phyloP scores from a whole-genome alignment of 2,113 vertebrate species.

The Acrocephalus kingi region DNA sequence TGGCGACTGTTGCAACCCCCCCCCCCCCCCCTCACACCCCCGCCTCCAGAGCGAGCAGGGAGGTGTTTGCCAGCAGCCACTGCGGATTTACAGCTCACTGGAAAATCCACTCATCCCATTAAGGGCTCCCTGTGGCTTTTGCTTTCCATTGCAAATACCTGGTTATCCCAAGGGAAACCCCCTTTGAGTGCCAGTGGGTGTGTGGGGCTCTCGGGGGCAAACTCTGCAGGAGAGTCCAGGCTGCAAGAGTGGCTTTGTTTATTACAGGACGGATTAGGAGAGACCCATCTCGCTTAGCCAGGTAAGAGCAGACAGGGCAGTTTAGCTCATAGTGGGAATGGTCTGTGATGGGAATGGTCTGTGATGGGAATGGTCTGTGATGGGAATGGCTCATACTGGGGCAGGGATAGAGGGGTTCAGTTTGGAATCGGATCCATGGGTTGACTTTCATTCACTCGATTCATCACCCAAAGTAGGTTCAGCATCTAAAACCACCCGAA shows the following conservation, averaged over 20 bases:
- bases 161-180: not conserved
- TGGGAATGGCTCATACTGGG: fast-evolving
- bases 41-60: fast-evolving
- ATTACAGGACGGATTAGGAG: not conserved
- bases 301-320: not conserved
- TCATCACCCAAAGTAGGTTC: not conserved
- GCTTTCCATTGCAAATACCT: slow-evolving; percentile 13
- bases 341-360: not conserved
- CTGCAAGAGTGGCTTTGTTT: not conserved
- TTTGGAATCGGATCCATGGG: not conserved
- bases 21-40: too few relatives aligned
- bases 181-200: not conserved
- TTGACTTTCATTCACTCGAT: fast-evolving
- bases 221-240: not conserved
- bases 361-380: not conserved
- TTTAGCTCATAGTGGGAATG: not conserved
- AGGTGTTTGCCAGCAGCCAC: not conserved
- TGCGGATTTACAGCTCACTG: slow-evolving; percentile 29
- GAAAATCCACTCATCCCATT: slow-evolving; percentile 65
- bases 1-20: not conserved
- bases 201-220: not conserved
- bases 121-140: slow-evolving; percentile 25
- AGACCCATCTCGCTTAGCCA: not conserved
- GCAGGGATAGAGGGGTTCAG: not conserved
- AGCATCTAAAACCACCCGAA: not conserved